A percentile compares a stretch with the other conserved stretches of the same genome.
Evolutionary conservation across 2,113 vertebrate genomes (phyloP).

Genomic region (Pelvicachromis taeniatus): DNA sequence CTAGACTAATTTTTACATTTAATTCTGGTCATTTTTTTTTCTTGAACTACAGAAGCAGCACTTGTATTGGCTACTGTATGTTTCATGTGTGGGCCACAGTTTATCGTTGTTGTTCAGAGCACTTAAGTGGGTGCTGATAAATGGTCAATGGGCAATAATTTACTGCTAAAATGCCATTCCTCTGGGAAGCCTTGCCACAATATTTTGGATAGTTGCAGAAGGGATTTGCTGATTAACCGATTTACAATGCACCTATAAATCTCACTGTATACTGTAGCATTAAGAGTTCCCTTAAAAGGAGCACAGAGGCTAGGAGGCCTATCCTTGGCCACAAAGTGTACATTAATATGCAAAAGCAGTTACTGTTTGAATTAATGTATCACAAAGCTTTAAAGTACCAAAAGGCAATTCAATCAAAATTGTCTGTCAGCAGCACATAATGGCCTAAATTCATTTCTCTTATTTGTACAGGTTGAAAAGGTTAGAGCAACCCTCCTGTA

Average conservation of each 20-base stretch:
- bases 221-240: neutral
- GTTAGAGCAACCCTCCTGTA: constrained; percentile 69
- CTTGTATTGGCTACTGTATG: neutral
- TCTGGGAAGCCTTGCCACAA: neutral
- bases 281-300: neutral
- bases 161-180: neutral
- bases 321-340: neutral
- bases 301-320: neutral
- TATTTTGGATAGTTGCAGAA: neutral
- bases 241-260: neutral
- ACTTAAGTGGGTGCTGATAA: neutral
- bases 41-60: neutral
- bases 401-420: constrained; percentile 20
- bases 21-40: neutral
- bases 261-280: neutral
- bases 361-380: neutral
- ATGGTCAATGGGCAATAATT: neutral
- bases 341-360: neutral
- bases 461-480: constrained; percentile 23
- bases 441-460: constrained; percentile 3
- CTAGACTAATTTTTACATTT: neutral
- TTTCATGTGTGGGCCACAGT: neutral
- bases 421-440: neutral
- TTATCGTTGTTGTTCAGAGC: neutral
- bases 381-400: neutral